Percentiles rank a stretch among this genome's conserved stretches.
phyloP scores from a whole-genome alignment of 2,888 invertebrate species.

The Chrysopilus asiliformis region DNA sequence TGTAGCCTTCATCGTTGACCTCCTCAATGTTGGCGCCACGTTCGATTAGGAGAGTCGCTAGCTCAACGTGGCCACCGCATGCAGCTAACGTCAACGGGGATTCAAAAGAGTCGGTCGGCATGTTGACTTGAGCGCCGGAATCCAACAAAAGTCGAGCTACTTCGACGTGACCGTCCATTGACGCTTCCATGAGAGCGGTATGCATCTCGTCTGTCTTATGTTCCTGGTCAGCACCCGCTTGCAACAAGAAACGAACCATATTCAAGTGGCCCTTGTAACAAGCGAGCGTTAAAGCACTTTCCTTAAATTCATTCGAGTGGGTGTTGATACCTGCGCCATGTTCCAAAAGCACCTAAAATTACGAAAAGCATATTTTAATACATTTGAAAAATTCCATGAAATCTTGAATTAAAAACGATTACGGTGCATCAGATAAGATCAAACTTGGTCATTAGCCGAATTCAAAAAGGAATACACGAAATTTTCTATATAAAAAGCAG shows the following conservation, averaged over 20 bases:
- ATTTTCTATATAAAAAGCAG: constrained; percentile 22
- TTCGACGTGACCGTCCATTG: constrained; percentile 99
- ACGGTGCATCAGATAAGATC: constrained; percentile 37
- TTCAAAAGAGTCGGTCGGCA: constrained; percentile 99
- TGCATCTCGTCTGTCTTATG: constrained; percentile 99
- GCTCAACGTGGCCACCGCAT: constrained; percentile 95
- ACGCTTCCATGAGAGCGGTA: constrained; percentile 98
- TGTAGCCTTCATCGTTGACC: constrained; percentile 98
- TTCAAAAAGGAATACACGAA: constrained; percentile 8
- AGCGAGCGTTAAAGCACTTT: constrained; percentile 87
- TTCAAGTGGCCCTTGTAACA: constrained; percentile 94
- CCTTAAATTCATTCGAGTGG: constrained; percentile 98
- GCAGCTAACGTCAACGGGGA: constrained; percentile 96
- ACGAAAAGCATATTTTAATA: too few species aligned
- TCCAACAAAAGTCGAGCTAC: constrained; percentile 88
- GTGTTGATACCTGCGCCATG: constrained; percentile 97
- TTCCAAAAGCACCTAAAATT: constrained; percentile 58
- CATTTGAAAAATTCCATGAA: neutral
- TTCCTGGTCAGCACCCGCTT: constrained; percentile 93
- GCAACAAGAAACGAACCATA: constrained; percentile 91
- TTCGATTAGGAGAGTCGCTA: constrained; percentile 89
- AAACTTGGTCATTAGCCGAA: constrained; percentile 28
- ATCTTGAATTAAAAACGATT: neutral
- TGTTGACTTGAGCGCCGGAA: constrained; percentile 93
- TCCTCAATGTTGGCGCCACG: constrained; percentile 98